phyloP scores from a whole-genome alignment of 1,140 invertebrate genomes.

The Monochamus saltuarius region DNA sequence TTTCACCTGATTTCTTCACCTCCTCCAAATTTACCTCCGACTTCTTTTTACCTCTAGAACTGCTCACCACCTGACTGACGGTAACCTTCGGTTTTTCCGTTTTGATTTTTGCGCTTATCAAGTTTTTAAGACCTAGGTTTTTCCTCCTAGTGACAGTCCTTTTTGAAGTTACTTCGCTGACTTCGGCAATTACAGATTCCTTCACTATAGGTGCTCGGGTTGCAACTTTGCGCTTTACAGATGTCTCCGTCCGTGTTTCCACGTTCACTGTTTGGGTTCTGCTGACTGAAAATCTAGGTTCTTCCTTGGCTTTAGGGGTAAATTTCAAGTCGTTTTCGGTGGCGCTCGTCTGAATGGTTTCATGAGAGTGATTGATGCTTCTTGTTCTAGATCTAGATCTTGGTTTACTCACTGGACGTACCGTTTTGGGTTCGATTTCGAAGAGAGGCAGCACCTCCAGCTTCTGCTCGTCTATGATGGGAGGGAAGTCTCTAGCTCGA shows the following conservation, averaged over 20 bases:
- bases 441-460: slow-evolving; percentile 47
- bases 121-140: slow-evolving; percentile 15
- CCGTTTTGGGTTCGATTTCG: slow-evolving; percentile 40
- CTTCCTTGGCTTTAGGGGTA: slow-evolving; percentile 10
- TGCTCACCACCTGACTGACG: not conserved
- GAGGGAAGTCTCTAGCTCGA: slow-evolving; percentile 29
- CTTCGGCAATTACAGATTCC: slow-evolving; percentile 43
- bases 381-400: slow-evolving; percentile 15
- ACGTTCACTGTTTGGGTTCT: slow-evolving; percentile 1
- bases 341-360: slow-evolving; percentile 27
- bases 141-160: slow-evolving; percentile 38
- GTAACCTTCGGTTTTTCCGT: slow-evolving; percentile 3
- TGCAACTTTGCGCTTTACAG: slow-evolving; percentile 10
- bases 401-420: slow-evolving; percentile 5
- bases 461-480: slow-evolving; percentile 42
- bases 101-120: slow-evolving; percentile 13
- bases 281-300: not conserved
- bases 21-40: slow-evolving; percentile 26
- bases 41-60: slow-evolving; percentile 31
- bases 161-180: slow-evolving; percentile 44
- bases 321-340: slow-evolving; percentile 35
- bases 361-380: not conserved
- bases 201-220: slow-evolving; percentile 19
- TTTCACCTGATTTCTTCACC: slow-evolving; percentile 12
- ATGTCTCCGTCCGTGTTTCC: slow-evolving; percentile 19